Evolutionary conservation across 2,113 vertebrate species (phyloP), one percentile per base, ranked within the genome.

Genomic region (Pelecanus crispus): DNA sequence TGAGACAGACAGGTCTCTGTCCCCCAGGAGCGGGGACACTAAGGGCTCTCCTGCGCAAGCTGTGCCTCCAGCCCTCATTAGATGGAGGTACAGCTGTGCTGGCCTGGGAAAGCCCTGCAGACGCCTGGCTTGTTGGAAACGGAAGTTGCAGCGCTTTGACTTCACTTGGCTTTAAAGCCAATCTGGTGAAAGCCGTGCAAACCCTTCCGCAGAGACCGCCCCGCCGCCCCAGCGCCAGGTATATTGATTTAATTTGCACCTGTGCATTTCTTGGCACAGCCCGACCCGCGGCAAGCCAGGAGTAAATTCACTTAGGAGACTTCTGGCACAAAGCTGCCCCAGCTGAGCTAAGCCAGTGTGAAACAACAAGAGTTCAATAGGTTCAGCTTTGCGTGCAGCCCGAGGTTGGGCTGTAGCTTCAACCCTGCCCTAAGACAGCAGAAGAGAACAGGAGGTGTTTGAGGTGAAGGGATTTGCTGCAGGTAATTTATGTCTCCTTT

Each of bases 241-340:
- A 86, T 50, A 91, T 73, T 90, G 92, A 86, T 94, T 93, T 90
- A 83, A 96, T 96, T 95, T 92, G 86, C 95, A 97, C 96, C 95
- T 97, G 92, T 74, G 63, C 79, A 11, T 83, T 94, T 90, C 61
- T 96, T 96, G 95, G 95, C 88, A 47, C 50, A 42, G 67, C 38
- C 45, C 0, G 0, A 32, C 81, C 49, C 2, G 2, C 13, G 2
- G 74, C 62, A 50, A 86, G 95, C 93, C 94, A 96, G 96, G 49
- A 89, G 42, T 55, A 67, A 87, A 92, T 86, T 91, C 91, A 71
- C 65, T 86, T 38, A 71, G 84, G 93, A 95, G 83, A 50, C 47
- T 94, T 92, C 91, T 95, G 96, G 93, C 89, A 89, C 32, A 56
- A 91, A 88, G 83, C 91, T 95, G 89, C 77, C 93, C 83, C 10